A percentile compares a stretch with the other conserved stretches of the same genome.
Conservation (phyloP, 2,888 invertebrate genomes). For the Halictus ligatus region DNA sequence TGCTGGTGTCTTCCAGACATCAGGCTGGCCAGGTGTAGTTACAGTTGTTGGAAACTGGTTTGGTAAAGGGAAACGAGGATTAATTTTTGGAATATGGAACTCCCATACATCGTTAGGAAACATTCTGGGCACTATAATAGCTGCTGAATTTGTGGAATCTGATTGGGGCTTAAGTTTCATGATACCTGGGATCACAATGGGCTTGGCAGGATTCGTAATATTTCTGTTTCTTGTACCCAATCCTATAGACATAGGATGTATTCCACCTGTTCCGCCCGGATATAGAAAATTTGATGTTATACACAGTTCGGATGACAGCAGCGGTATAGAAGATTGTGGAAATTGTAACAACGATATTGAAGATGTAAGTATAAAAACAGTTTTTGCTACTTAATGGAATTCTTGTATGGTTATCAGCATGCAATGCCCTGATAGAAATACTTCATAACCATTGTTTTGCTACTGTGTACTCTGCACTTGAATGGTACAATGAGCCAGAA, state of each 20-base stretch:
- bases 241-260: slow-evolving; percentile 90
- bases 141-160: slow-evolving; percentile 92
- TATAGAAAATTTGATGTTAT: slow-evolving; percentile 77
- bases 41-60: slow-evolving; percentile 98
- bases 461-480: slow-evolving; percentile 23
- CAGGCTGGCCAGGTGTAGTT: slow-evolving; percentile 99
- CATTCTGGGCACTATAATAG: slow-evolving; percentile 96
- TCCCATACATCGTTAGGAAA: slow-evolving; percentile 98
- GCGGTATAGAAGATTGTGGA: slow-evolving; percentile 66
- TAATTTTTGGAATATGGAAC: slow-evolving; percentile 99
- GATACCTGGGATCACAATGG: slow-evolving; percentile 94
- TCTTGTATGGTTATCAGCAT: slow-evolving; percentile 44
- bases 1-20: slow-evolving; percentile 95
- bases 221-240: slow-evolving; percentile 94
- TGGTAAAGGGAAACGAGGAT: slow-evolving; percentile 94
- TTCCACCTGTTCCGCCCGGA: slow-evolving; percentile 79
- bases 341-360: slow-evolving; percentile 63
- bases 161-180: slow-evolving; percentile 97
- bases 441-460: slow-evolving; percentile 23
- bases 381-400: neutral
- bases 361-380: slow-evolving; percentile 76
- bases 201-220: slow-evolving; percentile 88
- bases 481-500: slow-evolving; percentile 20
- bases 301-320: slow-evolving; percentile 79
- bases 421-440: slow-evolving; percentile 30